Evolutionary conservation across 92 coral and sea anemone genomes (phyloP), one percentile per base, ranked within the genome.

Genomic region (Actinernus sp.): DNA sequence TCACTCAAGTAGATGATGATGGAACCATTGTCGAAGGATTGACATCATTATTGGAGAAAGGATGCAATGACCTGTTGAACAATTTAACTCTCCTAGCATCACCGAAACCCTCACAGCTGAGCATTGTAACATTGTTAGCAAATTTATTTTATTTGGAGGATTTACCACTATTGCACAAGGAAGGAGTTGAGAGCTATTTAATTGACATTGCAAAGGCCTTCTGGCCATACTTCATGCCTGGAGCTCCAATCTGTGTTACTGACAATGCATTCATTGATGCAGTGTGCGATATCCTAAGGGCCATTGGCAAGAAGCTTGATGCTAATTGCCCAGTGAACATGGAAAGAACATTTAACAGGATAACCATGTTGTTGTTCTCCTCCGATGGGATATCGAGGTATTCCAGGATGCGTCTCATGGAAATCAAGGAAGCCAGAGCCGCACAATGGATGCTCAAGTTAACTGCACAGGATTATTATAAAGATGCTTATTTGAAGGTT

Each of bases 211-310:
- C 76, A 3, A 81, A 73, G 41, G 88, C 88, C 22, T 81, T 81
- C 51, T 81, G 88, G 88, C 81, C 88, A 3, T 81, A 81, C 65
- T 81, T 81, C 49, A 49, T 70, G 33, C 82, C 63, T 0, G 76
- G 62, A 14, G 64, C 80, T 18, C 81, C 65, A 14, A 38, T 16
- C 26, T 43, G 56, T 18, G 22, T 70, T 2, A 53, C 21, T 26
- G 56, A 55, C 9, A 49, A 73, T 24, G 6, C 13, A 23, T 67
- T 81, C 25, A 58, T 61, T 31, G 88, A 81, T 65, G 75, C 82
- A 6, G 36, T 81, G 11, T 81, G 81, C 58, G 88, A 81, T 49
- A 63, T 81, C 16, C 68, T 81, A 11, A 53, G 60, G 40, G 16
- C 81, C 10, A 65, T 73, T 19, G 88, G 88, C n/a, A 34, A 50